Percentiles rank a stretch among this genome's conserved stretches.
Conservation (phyloP, 1,140 invertebrate genomes). For the Pectinophora gossypiella region DNA sequence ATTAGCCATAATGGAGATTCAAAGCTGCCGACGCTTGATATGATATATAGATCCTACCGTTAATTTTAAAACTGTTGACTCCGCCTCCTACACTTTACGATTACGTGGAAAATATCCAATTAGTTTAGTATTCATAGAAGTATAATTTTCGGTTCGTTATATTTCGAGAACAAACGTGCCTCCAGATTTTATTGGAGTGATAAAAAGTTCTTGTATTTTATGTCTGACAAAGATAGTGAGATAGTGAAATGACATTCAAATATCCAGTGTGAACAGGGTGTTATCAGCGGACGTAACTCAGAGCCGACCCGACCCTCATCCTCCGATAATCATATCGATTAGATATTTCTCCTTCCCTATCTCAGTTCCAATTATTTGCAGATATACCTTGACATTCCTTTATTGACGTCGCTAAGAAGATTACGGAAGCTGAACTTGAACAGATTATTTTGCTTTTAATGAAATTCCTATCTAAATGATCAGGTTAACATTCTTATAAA, state of each 20-base stretch:
- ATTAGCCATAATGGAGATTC: background rate
- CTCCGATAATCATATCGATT: slow-evolving; percentile 38
- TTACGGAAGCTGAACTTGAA: too few species aligned
- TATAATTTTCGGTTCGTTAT: background rate
- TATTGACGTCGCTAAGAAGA: too few species aligned
- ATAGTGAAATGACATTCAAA: too few species aligned
- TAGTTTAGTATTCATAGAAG: background rate
- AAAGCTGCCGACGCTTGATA: background rate
- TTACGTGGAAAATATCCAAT: background rate
- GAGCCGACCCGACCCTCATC: slow-evolving; percentile 28
- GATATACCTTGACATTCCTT: background rate
- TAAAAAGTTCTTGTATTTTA: background rate
- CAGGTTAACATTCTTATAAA: too few species aligned
- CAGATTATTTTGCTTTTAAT: too few species aligned
- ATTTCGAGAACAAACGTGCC: background rate
- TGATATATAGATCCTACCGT: background rate
- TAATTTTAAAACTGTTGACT: background rate
- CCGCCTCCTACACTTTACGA: background rate
- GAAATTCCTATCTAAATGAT: too few species aligned
- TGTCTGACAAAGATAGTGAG: background rate
- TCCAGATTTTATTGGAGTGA: background rate
- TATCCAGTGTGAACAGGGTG: slow-evolving; percentile 9
- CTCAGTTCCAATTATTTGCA: slow-evolving; percentile 9
- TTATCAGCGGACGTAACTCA: slow-evolving; percentile 30
- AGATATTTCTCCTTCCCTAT: slow-evolving; percentile 28